A percentile compares a stretch with the other conserved stretches of the same genome.
Conservation (phyloP, 2,888 invertebrate species). For the Eupelmus urozonus region DNA sequence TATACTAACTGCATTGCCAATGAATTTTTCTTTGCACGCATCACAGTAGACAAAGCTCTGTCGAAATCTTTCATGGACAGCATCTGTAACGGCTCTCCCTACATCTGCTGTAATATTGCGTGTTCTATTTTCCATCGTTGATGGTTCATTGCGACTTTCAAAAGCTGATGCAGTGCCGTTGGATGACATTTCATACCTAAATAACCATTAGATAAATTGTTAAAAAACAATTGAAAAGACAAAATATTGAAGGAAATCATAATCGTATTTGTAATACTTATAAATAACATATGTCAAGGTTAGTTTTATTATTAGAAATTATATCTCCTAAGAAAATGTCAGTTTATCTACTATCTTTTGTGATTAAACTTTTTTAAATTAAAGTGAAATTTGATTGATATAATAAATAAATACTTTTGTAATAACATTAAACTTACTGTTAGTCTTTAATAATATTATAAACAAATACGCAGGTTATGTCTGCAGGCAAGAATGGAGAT, state of each 20-base stretch:
- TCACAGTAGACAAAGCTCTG: conserved; percentile 66
- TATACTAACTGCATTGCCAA: conserved; percentile 65
- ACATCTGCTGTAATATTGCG: conserved; percentile 16
- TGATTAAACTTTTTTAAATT: background rate
- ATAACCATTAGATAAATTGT: too few relatives aligned
- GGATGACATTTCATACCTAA: conserved; percentile 55
- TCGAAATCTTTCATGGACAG: conserved; percentile 71
- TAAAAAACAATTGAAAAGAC: too few relatives aligned
- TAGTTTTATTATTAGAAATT: background rate
- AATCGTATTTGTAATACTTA: background rate
- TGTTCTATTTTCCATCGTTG: background rate
- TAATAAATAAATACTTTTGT: background rate
- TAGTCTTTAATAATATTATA: background rate
- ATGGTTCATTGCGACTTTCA: conserved; percentile 10
- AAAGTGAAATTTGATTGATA: too few relatives aligned
- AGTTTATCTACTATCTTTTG: background rate
- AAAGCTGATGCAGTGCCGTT: conserved; percentile 42
- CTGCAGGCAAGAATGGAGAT: background rate
- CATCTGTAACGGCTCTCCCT: conserved; percentile 69
- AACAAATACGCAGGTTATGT: conserved; percentile 41
- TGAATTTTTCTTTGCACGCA: conserved; percentile 65
- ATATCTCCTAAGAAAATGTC: background rate
- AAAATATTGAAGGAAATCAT: background rate
- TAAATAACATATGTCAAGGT: conserved; percentile 26
- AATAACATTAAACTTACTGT: conserved; percentile 27